phyloP scores from a whole-genome alignment of 1,140 invertebrate species.

The Lepidurus arcticus region DNA sequence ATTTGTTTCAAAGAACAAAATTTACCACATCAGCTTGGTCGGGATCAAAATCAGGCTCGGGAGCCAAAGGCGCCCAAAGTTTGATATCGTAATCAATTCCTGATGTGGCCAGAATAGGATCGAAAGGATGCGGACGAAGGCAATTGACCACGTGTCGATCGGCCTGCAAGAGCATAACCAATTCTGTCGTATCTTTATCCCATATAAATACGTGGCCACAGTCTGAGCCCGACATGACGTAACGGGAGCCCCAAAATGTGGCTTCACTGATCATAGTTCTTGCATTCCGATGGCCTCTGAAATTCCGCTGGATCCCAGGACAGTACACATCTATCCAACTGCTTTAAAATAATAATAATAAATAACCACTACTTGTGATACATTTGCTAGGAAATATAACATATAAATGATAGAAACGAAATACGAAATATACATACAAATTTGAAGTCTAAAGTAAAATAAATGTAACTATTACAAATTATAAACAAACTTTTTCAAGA shows the following conservation, averaged over 20 bases:
- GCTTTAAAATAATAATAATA: neutral
- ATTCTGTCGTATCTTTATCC: slow-evolving; percentile 50
- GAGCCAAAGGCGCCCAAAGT: slow-evolving; percentile 66
- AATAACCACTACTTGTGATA: neutral
- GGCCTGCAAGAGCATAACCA: slow-evolving; percentile 73
- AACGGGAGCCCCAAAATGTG: slow-evolving; percentile 78
- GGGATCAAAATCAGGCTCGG: slow-evolving; percentile 58
- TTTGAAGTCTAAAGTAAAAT: no score
- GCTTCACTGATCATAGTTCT: slow-evolving; percentile 85
- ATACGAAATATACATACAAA: neutral
- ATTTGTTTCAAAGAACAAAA: slow-evolving; percentile 7
- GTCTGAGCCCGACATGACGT: slow-evolving; percentile 78
- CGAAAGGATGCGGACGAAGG: slow-evolving; percentile 73
- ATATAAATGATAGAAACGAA: neutral
- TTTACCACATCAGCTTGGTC: slow-evolving; percentile 63
- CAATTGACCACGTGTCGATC: slow-evolving; percentile 84
- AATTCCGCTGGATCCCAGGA: slow-evolving; percentile 52
- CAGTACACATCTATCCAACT: neutral
- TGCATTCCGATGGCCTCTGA: slow-evolving; percentile 74
- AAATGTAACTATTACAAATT: neutral
- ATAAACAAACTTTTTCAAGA: neutral
- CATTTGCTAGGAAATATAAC: neutral
- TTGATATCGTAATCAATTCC: slow-evolving; percentile 89
- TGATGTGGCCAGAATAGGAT: slow-evolving; percentile 75
- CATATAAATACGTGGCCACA: slow-evolving; percentile 63